Evolutionary conservation across 2,888 invertebrate species (phyloP), one percentile per base, ranked within the genome.

Genomic region (Macaria liturata): DNA sequence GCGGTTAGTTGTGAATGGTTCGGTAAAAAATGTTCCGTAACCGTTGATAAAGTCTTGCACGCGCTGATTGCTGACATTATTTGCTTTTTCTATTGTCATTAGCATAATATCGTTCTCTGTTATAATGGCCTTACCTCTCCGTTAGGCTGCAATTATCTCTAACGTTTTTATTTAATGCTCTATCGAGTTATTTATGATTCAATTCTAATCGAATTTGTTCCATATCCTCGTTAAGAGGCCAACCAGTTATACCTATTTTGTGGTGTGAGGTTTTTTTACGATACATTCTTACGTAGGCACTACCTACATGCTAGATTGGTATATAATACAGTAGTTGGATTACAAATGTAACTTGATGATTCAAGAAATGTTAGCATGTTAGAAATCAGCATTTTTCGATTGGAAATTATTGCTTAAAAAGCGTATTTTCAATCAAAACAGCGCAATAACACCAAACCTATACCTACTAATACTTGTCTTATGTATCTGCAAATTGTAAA

Each of bases 1-100:
- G 81, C 91, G 86, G 91, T 90, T 90, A 87, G 79, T 83, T 74
- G 80, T 87, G 81, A 88, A 87, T 86, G 80, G 70, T 72, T 61
- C 66, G 72, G 78, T 82, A 88, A 90, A 90, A 90, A 89, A 81
- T 70, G 74, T 74, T 75, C 76, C 71, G 70, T 60, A 75, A 81
- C 83, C 78, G 82, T 79, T 80, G 77, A 77, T 78, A 74, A 73
- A 72, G 59, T 60, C 72, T 76, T 71, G 83, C 83, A 80, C 79
- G 78, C 74, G 80, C 67, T 69, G 67, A 61, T 66, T 65, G 55
- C 61, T 61, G 63, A 62, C 57, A 69, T 75, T 73, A 72, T 75
- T 72, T 64, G 65, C 69, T 72, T 75, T 74, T 75, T 74, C 67
- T 66, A 65, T 68, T 64, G 57, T 55, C 54, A 66, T 67, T 65